phyloP scores from a whole-genome alignment of 1,140 invertebrate species.

The Conopomorpha cramerella region DNA sequence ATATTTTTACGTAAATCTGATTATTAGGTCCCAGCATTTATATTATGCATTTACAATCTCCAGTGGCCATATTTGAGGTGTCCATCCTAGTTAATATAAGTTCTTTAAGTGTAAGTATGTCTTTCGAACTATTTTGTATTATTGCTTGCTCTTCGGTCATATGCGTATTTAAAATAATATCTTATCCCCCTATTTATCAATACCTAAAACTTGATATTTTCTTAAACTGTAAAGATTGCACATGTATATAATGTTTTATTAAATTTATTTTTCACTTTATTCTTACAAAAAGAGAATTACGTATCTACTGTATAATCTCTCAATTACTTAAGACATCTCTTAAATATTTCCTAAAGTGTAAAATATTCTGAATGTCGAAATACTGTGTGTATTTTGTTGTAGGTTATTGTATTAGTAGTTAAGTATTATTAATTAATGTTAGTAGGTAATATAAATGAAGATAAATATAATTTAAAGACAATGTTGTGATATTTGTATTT shows the following conservation, averaged over 20 bases:
- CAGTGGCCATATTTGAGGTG: constrained; percentile 49
- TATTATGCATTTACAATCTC: constrained; percentile 27
- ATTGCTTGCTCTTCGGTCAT: too few species aligned
- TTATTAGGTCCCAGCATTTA: constrained; percentile 5
- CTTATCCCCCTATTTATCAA: too few species aligned
- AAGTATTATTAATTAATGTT: constrained; percentile 30
- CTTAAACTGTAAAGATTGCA: too few species aligned
- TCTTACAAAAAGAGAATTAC: constrained; percentile 14
- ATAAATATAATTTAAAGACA: constrained; percentile 39
- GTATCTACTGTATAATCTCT: constrained; percentile 31
- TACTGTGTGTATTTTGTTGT: constrained; percentile 44
- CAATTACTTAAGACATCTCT: constrained; percentile 16
- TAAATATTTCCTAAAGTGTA: constrained; percentile 38
- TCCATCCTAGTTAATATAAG: constrained; percentile 21
- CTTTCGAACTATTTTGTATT: too few species aligned
- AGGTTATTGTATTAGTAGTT: constrained; percentile 47
- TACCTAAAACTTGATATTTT: too few species aligned
- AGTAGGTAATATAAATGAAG: constrained; percentile 49
- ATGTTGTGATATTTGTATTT: constrained; percentile 60
- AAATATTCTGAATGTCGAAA: constrained; percentile 35
- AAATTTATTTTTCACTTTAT: constrained; percentile 21
- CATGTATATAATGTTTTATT: too few species aligned
- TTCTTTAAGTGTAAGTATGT: neutral
- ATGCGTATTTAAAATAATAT: too few species aligned
- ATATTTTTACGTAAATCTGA: neutral